Conservation (phyloP, 2,797 vertebrate genomes). For the Paratrypauchen microcephalus region DNA sequence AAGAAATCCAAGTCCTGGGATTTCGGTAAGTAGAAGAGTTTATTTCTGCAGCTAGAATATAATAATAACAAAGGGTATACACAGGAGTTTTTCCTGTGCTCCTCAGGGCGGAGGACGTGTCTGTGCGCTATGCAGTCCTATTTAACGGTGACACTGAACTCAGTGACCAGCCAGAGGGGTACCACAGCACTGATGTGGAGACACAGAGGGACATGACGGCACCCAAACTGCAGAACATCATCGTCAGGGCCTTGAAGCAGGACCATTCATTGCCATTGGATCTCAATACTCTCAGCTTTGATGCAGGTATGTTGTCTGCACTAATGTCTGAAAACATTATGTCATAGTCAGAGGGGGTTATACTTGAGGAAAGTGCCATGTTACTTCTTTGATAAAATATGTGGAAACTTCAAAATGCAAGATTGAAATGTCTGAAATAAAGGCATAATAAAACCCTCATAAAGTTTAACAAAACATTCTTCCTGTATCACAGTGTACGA, state of each 20-base stretch:
- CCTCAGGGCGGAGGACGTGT: constrained; percentile 80
- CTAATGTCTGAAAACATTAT: background rate
- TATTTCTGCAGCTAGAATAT: background rate
- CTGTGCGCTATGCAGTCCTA: constrained; percentile 82
- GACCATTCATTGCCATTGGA: constrained; percentile 82
- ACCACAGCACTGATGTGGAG: constrained; percentile 29
- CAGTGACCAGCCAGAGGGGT: constrained; percentile 66
- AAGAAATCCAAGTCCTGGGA: constrained; percentile 87
- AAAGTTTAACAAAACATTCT: constrained; percentile 10
- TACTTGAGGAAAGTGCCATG: background rate
- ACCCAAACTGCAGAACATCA: constrained; percentile 81
- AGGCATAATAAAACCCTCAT: too few species aligned
- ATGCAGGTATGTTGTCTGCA: constrained; percentile 59
- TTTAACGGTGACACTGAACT: constrained; percentile 85
- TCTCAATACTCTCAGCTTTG: constrained; percentile 82
- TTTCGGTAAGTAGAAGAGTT: constrained; percentile 83
- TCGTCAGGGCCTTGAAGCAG: constrained; percentile 83
- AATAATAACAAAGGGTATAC: background rate
- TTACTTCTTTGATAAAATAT: too few species aligned
- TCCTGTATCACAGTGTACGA: constrained; percentile 60
- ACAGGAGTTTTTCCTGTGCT: constrained; percentile 22
- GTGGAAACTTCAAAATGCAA: background rate
- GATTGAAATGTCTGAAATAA: background rate
- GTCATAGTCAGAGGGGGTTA: background rate
- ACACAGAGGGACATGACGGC: constrained; percentile 52